Evolutionary conservation across 2,797 vertebrate genomes (phyloP).

Genomic region (Thripadectes ignobilis): DNA sequence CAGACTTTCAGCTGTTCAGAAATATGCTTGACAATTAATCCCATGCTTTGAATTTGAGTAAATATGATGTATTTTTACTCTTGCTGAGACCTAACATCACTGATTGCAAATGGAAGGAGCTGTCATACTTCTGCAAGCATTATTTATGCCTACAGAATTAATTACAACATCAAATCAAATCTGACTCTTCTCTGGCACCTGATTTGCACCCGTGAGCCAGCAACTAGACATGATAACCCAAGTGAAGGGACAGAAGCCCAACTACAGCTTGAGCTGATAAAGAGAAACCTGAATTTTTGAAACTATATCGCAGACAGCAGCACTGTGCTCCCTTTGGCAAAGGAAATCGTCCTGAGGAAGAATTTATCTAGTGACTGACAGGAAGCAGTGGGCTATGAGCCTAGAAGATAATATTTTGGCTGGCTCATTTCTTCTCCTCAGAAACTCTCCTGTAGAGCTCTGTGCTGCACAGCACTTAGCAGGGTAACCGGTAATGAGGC

Average conservation of each 20-base stretch:
- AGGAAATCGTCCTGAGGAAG: neutral
- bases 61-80: conserved; percentile 16
- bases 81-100: neutral
- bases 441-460: neutral
- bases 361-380: conserved; percentile 43
- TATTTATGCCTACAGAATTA: conserved; percentile 32
- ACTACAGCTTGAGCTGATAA: neutral
- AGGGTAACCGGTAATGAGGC: conserved; percentile 1
- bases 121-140: conserved; percentile 6
- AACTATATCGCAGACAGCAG: neutral
- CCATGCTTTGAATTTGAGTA: conserved; percentile 1
- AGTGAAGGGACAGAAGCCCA: neutral
- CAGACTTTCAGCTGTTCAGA: neutral
- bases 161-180: neutral
- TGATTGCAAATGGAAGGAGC: neutral
- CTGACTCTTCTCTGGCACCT: neutral
- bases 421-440: conserved; percentile 26
- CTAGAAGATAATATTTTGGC: conserved; percentile 45
- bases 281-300: neutral
- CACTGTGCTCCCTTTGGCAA: conserved; percentile 12
- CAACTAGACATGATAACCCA: neutral
- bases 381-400: conserved; percentile 32
- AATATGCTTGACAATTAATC: conserved; percentile 31
- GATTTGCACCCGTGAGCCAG: neutral
- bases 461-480: neutral